Evolutionary conservation across 2,113 vertebrate species (phyloP).

Genomic region (Bettongia penicillata): DNA sequence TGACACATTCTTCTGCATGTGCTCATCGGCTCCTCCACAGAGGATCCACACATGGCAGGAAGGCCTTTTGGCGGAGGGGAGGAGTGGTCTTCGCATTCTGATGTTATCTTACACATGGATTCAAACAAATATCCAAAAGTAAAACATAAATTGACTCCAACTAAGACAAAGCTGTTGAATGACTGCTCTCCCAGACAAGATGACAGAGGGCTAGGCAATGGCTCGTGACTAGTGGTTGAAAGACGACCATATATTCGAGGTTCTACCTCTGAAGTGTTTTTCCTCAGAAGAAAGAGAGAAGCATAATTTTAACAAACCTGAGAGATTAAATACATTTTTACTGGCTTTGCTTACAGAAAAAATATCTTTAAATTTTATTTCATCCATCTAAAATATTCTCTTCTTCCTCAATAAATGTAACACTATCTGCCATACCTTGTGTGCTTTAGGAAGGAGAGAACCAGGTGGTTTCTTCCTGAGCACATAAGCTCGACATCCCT

Average conservation of each 20-base stretch:
- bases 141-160: slow-evolving; percentile 27
- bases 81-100: no score
- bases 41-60: background rate
- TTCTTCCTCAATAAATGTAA: background rate
- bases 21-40: background rate
- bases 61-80: background rate
- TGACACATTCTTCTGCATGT: background rate
- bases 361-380: background rate
- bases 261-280: slow-evolving; percentile 5
- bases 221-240: background rate
- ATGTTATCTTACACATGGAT: slow-evolving; percentile 18
- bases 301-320: background rate
- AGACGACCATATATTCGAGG: background rate
- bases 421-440: slow-evolving; percentile 84
- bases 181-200: background rate
- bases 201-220: background rate
- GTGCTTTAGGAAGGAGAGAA: slow-evolving; percentile 90
- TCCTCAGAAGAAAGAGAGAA: background rate
- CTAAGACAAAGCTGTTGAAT: background rate
- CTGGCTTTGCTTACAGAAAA: background rate
- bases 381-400: background rate
- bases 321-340: slow-evolving; percentile 23
- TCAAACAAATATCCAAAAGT: slow-evolving; percentile 6
- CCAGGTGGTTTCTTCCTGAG: slow-evolving; percentile 95
- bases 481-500: slow-evolving; percentile 86